Percentiles rank a stretch among this genome's conserved stretches.
Evolutionary conservation across 2,888 invertebrate species (phyloP).

Genomic region (Priocnemis perturbator): DNA sequence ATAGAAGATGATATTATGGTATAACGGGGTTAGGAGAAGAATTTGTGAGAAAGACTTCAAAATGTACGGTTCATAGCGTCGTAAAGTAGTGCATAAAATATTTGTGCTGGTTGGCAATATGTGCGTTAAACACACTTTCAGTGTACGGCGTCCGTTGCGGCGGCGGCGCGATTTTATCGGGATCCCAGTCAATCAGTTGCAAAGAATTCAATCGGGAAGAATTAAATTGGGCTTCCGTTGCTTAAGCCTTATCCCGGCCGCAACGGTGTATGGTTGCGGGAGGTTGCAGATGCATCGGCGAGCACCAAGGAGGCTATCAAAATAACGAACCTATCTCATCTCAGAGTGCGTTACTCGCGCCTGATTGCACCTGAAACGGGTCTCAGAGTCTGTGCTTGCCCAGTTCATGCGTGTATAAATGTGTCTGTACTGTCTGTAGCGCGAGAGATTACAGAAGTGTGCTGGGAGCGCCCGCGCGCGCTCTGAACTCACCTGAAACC

Average conservation of each 20-base stretch:
- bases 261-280: not conserved
- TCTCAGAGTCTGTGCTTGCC: conserved; percentile 24
- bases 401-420: conserved; percentile 43
- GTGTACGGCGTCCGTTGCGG: no score
- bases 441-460: no score
- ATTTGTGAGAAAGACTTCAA: no score
- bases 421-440: conserved; percentile 22
- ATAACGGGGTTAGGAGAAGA: no score
- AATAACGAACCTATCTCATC: conserved; percentile 70
- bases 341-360: conserved; percentile 66
- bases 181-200: not conserved
- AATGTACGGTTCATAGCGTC: no score
- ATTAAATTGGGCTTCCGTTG: not conserved
- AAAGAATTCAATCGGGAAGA: not conserved
- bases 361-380: conserved; percentile 64
- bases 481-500: conserved; percentile 50
- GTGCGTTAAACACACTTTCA: no score
- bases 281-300: conserved; percentile 11
- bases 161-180: no score
- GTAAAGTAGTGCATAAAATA: no score
- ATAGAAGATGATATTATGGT: no score
- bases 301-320: conserved; percentile 63
- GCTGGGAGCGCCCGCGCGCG: not conserved
- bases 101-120: no score
- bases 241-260: conserved; percentile 3